phyloP scores from a whole-genome alignment of 2,888 invertebrate genomes.

The Spodoptera picta region DNA sequence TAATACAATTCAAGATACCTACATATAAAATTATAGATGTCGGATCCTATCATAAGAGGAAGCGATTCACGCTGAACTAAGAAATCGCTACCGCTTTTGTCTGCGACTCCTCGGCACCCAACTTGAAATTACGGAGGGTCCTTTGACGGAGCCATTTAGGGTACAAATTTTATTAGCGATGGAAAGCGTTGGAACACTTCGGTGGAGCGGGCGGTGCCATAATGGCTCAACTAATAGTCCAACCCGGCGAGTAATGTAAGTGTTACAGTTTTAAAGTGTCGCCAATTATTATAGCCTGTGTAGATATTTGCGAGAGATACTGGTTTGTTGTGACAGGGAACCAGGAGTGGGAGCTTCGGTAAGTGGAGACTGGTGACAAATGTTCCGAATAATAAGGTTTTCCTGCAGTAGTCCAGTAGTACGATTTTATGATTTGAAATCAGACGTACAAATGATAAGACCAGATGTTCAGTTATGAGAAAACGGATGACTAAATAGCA shows the following conservation, averaged over 20 bases:
- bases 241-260: slow-evolving; percentile 41
- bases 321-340: slow-evolving; percentile 5
- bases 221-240: slow-evolving; percentile 55
- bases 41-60: not conserved
- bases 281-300: slow-evolving; percentile 44
- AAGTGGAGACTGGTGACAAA: no score
- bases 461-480: no score
- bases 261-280: slow-evolving; percentile 55
- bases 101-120: slow-evolving; percentile 33
- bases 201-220: slow-evolving; percentile 44
- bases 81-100: slow-evolving; percentile 36
- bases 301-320: slow-evolving; percentile 12
- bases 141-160: slow-evolving; percentile 72
- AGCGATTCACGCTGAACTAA: not conserved
- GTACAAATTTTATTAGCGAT: slow-evolving; percentile 71
- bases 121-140: slow-evolving; percentile 57
- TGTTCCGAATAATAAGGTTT: no score
- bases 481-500: no score
- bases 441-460: no score
- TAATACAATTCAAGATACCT: no score
- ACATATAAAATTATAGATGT: not conserved
- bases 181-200: slow-evolving; percentile 55
- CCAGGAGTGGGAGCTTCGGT: no score
- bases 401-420: no score
- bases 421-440: no score